Base-by-base conservation (phyloP, 2,113 vertebrate genomes). In the Otolemur garnettii region DNA sequence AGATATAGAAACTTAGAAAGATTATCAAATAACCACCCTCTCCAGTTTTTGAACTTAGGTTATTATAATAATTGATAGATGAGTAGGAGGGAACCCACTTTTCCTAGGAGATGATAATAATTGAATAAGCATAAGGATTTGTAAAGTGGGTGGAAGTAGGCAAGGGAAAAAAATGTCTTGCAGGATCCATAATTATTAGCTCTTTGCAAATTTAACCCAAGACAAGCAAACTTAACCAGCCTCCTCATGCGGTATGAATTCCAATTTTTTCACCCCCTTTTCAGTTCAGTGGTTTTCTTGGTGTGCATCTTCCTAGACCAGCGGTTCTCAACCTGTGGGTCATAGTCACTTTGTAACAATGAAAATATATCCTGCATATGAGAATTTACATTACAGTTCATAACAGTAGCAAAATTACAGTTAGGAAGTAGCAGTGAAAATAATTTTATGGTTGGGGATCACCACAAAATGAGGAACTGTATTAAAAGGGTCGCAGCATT, bases 41-140 rank as follows among this genome's bases (percentile, higher is more conserved):
- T 80, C 53, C 15, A 82, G 53, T 83, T 81, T 84, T 90, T 93
- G 24, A 94, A 92, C 19, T 91, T 87, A 30, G 18, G 1, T 96
- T 93, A 19, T 89, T 96, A 68, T 30, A 84, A 69, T 95, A 91
- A 82, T 81, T 97, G 68, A 78, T 95, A 11, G 55, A 4, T 95
- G 66, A 69, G 50, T 92, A 88, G 68, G 75, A 87, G 30, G 77
- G 62, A 94, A 69, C 68, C 53, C 26, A 57, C 77, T 92, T 93
- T 93, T 24, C 69, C 74, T 78, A 59, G 38, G 57, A 79, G 72
- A 45, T 96, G 24, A 87, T 87, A 92, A 79, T 95, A 68, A 91
- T 71, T 90, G 86, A 50, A 6, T 42, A 87, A 68, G 45, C 28
- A 78, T 86, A 75, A 78, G 80, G 45, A 60, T 84, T 78, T 87